Percentiles rank a stretch among this genome's conserved stretches.
phyloP scores from a whole-genome alignment of 2,797 vertebrate genomes.

The Amblyraja radiata region DNA sequence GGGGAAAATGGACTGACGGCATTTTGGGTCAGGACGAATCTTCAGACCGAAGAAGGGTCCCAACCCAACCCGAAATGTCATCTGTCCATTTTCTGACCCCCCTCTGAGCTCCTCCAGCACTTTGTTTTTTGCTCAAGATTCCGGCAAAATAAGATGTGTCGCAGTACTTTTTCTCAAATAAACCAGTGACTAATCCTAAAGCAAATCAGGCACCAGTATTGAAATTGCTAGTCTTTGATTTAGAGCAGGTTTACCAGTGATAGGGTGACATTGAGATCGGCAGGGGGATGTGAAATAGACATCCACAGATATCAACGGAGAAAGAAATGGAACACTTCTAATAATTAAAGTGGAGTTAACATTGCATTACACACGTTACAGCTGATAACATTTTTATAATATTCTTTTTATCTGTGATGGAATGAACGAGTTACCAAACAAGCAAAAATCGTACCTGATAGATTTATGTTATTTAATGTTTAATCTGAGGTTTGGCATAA shows the following conservation, averaged over 20 bases:
- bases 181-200: neutral
- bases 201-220: neutral
- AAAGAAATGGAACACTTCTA: neutral
- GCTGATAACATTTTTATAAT: neutral
- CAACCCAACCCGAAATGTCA: too few relatives aligned
- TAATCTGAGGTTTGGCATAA: neutral
- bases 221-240: neutral
- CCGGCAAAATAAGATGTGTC: too few relatives aligned
- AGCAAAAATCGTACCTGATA: neutral
- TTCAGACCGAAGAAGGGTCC: too few relatives aligned
- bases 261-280: neutral
- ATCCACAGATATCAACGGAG: neutral
- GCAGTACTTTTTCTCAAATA: too few relatives aligned
- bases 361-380: too few relatives aligned
- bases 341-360: neutral
- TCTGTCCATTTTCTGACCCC: too few relatives aligned
- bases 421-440: neutral
- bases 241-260: too few relatives aligned
- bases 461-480: neutral
- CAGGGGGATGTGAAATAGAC: neutral
- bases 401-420: neutral
- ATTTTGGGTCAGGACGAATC: too few relatives aligned
- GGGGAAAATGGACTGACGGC: too few relatives aligned
- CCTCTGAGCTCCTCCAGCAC: too few relatives aligned
- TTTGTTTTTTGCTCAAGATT: too few relatives aligned